phyloP scores from a whole-genome alignment of 2,113 vertebrate species.

The Oryzias javanicus region DNA sequence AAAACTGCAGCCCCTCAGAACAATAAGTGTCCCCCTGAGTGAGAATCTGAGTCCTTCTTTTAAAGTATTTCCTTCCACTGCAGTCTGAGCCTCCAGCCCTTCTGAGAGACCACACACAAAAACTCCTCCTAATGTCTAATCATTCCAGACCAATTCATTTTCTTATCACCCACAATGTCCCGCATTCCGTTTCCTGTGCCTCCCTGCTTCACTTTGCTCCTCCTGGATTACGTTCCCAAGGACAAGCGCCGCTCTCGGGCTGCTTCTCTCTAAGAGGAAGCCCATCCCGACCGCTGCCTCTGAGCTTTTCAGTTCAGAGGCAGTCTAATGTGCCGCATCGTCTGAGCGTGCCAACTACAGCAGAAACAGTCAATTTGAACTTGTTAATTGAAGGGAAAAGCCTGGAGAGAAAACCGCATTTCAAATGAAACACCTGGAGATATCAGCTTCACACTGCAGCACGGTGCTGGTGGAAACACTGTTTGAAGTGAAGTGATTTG shows the following conservation, averaged over 20 bases:
- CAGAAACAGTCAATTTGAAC: constrained; percentile 40
- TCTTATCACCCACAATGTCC: constrained; percentile 39
- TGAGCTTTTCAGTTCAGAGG: constrained; percentile 51
- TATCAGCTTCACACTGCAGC: background rate
- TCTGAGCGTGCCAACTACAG: constrained; percentile 43
- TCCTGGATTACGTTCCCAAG: constrained; percentile 40
- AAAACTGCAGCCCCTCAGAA: constrained; percentile 37
- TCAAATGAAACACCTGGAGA: constrained; percentile 19
- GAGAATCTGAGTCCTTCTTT: constrained; percentile 27
- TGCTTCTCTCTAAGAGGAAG: constrained; percentile 50
- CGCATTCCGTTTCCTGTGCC: constrained; percentile 41
- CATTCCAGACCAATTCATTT: constrained; percentile 39
- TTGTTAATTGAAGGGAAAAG: constrained; percentile 44
- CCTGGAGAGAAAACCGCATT: constrained; percentile 25
- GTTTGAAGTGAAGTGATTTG: no score
- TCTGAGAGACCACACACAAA: constrained; percentile 31
- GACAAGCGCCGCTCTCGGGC: constrained; percentile 57
- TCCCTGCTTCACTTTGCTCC: constrained; percentile 19
- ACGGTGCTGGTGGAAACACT: no score
- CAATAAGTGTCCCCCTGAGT: constrained; percentile 5
- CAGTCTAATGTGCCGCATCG: constrained; percentile 60
- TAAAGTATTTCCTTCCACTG: constrained; percentile 44
- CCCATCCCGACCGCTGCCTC: constrained; percentile 56
- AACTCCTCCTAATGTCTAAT: constrained; percentile 26
- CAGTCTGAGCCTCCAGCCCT: constrained; percentile 39